These are phyloP conservation scores for Tigriopus japonicus DNA, from an alignment of 1,140 invertebrate genomes.

Conservation along the genomic window DNA sequence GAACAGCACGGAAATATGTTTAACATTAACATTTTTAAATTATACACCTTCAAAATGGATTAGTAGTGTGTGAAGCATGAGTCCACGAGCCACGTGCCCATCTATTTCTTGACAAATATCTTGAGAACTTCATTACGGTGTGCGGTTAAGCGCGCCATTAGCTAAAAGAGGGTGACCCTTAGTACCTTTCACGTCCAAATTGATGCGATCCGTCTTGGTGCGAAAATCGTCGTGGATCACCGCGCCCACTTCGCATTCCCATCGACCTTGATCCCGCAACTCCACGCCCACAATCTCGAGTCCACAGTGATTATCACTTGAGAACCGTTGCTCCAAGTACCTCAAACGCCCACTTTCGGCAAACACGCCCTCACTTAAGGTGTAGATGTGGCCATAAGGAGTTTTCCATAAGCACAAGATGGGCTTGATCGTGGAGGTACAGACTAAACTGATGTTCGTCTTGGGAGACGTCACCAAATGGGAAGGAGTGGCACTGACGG, in stretches of 20 bases:
- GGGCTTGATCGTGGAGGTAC: background rate
- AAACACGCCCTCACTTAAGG: background rate
- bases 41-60: no score
- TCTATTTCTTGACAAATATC: no score
- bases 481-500: no score
- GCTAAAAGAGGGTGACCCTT: background rate
- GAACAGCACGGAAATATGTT: no score
- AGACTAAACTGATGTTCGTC: background rate
- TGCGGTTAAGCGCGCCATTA: no score
- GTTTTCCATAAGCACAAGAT: slow-evolving; percentile 8
- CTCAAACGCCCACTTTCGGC: slow-evolving; percentile 2
- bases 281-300: slow-evolving; percentile 4
- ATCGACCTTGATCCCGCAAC: background rate
- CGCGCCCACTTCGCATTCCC: slow-evolving; percentile 10
- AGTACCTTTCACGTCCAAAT: background rate
- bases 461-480: no score
- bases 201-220: background rate
- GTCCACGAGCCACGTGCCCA: no score
- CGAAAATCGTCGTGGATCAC: background rate
- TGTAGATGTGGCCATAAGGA: slow-evolving; percentile 8
- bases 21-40: no score
- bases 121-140: no score
- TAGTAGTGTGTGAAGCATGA: no score
- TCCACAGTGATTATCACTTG: background rate
- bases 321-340: background rate